Percentiles rank a stretch among this genome's conserved stretches.
These are phyloP conservation scores for Andricus quercusramuli DNA, from an alignment of 2,888 invertebrate species.

Conservation along the genomic window DNA sequence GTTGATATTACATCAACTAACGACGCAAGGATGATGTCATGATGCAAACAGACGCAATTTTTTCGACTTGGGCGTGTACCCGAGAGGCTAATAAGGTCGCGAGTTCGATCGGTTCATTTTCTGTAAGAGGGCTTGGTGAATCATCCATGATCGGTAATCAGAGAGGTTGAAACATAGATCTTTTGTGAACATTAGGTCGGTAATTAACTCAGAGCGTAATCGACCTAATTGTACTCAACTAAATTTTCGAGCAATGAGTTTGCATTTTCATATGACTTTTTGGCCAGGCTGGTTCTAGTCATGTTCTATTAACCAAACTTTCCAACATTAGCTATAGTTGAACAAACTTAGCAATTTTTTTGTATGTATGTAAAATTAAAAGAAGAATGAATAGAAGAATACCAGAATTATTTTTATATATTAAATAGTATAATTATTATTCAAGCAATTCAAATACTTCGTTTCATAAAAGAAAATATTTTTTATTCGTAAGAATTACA, in stretches of 20 bases:
- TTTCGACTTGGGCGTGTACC: constrained; percentile 27
- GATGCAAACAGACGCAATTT: constrained; percentile 21
- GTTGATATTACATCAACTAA: constrained; percentile 21
- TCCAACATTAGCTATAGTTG: no score
- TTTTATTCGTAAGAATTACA: no score
- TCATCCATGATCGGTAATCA: not conserved
- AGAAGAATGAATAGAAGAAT: no score
- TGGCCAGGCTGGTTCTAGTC: no score
- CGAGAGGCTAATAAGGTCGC: constrained; percentile 27
- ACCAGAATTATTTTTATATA: no score
- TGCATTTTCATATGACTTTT: no score
- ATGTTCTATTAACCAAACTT: no score
- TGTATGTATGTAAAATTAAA: no score
- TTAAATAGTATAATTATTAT: no score
- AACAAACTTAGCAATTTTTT: no score
- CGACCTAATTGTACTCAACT: not conserved
- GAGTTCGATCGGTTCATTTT: constrained; percentile 8
- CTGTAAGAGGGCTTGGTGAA: constrained; percentile 4
- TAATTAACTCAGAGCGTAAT: not conserved
- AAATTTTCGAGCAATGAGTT: not conserved
- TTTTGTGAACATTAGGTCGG: not conserved
- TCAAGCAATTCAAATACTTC: no score
- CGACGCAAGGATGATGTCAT: constrained; percentile 30
- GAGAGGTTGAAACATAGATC: not conserved
- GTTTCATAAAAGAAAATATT: no score